Evolutionary conservation across 2,888 invertebrate species (phyloP).

Genomic region (Conops quadrifasciatus): DNA sequence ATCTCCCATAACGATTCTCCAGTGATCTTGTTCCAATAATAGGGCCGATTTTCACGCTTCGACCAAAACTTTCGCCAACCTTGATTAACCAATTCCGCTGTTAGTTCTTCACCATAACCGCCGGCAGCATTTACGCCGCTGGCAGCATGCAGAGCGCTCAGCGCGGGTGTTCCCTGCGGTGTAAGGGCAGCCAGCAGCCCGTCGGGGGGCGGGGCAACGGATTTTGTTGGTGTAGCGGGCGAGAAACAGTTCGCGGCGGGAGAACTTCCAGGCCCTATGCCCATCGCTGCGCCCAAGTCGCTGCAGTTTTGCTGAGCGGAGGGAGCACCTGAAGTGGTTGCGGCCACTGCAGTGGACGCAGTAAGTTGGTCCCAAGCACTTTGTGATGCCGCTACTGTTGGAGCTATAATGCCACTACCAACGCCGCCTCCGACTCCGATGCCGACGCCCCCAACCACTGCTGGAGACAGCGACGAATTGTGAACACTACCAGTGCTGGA

Average conservation of each 20-base stretch:
- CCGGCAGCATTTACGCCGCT: conserved; percentile 28
- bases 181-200: conserved; percentile 58
- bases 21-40: conserved; percentile 95
- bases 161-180: conserved; percentile 60
- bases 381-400: conserved; percentile 51
- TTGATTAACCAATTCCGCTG: conserved; percentile 71
- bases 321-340: conserved; percentile 42
- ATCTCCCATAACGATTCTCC: conserved; percentile 98
- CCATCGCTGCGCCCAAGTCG: conserved; percentile 7
- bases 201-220: conserved; percentile 57
- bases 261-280: conserved; percentile 12
- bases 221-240: conserved; percentile 62
- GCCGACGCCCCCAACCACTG: conserved; percentile 34
- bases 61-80: conserved; percentile 99
- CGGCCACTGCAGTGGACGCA: conserved; percentile 51
- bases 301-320: conserved; percentile 34
- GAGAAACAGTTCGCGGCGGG: conserved; percentile 54
- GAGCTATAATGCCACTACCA: conserved; percentile 36
- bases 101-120: conserved; percentile 63
- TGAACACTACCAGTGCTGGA: conserved; percentile 55
- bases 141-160: conserved; percentile 48
- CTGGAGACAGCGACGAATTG: conserved; percentile 46
- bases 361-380: conserved; percentile 65
- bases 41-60: conserved; percentile 91
- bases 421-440: conserved; percentile 29